Percentiles rank a stretch among this genome's conserved stretches.
These are phyloP conservation scores for Nephrotoma guestfalica DNA, from an alignment of 2,888 invertebrate species.

Conservation along the genomic window DNA sequence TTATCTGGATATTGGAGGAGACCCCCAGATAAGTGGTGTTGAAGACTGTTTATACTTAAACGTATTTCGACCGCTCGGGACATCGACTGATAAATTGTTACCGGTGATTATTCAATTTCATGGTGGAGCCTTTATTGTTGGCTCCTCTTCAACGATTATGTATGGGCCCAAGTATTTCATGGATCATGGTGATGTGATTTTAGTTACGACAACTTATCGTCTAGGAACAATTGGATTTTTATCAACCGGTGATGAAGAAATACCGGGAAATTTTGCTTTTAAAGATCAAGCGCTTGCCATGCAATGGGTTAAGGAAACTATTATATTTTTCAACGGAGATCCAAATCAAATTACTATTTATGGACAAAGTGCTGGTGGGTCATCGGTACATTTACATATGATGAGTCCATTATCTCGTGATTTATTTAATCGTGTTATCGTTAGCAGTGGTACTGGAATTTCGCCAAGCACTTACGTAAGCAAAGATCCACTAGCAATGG, in stretches of 20 bases:
- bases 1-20: not conserved
- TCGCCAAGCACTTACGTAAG: not conserved
- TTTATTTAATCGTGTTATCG: conserved; percentile 33
- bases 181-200: conserved; percentile 24
- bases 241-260: conserved; percentile 22
- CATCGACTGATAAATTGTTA: conserved; percentile 8
- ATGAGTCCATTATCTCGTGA: conserved; percentile 23
- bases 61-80: conserved; percentile 20
- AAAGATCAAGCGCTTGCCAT: conserved; percentile 33
- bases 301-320: conserved; percentile 32
- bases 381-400: conserved; percentile 24
- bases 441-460: not conserved
- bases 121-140: conserved; percentile 27
- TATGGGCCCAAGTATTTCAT: conserved; percentile 23
- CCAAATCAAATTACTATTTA: conserved; percentile 15
- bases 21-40: conserved; percentile 18
- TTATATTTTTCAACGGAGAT: conserved; percentile 24
- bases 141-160: conserved; percentile 8
- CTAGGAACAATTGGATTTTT: conserved; percentile 28
- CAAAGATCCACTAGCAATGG: conserved; percentile 22
- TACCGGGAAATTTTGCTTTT: conserved; percentile 27
- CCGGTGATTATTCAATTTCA: conserved; percentile 31
- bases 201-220: conserved; percentile 28
- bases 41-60: conserved; percentile 28
- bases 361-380: conserved; percentile 28